Base-by-base conservation (phyloP, 2,888 invertebrate species). In the Ommatoiulus sabulosus region DNA sequence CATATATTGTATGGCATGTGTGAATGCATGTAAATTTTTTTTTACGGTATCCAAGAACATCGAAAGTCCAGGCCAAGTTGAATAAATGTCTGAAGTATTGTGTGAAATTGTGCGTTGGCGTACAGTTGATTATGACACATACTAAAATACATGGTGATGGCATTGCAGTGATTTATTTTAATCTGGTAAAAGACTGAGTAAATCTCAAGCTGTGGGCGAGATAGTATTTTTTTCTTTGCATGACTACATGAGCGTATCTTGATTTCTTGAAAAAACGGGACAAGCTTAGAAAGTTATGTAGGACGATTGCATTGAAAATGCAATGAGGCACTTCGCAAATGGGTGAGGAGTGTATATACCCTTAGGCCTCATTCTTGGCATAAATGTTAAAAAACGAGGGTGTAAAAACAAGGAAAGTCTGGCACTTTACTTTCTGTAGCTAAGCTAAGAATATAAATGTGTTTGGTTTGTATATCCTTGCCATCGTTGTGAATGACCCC, bases 161-260 rank as follows among this genome's bases (percentile, higher is more conserved):
- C n/a, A 87, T 46, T 63, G 92, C 90, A 89, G 86, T 63, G 86
- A 43, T 17, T n/a, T 44, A 43, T 46, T 44, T 0, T 48, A 80
- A 89, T 43, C 44, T 24, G 89, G 15, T 12, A 52, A 52, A 52
- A 52, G 17, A 17, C 3, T 12, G 4, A 52, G 15, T 52, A 0
- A 12, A 52, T 52, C 52, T 2, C 17, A 63, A 6, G n/a, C n/a
- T 63, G 63, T 63, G 63, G 63, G 63, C 63, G 63, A 6, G 63
- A 63, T 63, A n/a, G n/a, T 20, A 3, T 63, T 63, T 63, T 63
- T n/a, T n/a, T 63, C 17, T n/a, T 20, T n/a, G 63, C 57, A 63
- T 63, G 63, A 20, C 17, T 63, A n/a, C 20, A 63, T 20, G 20
- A 72, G 35, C 15, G 35, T 35, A 12, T 80, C 6, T 12, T 80